Evolutionary conservation across 2,888 invertebrate genomes (phyloP).

Genomic region (Drosophila falleni): DNA sequence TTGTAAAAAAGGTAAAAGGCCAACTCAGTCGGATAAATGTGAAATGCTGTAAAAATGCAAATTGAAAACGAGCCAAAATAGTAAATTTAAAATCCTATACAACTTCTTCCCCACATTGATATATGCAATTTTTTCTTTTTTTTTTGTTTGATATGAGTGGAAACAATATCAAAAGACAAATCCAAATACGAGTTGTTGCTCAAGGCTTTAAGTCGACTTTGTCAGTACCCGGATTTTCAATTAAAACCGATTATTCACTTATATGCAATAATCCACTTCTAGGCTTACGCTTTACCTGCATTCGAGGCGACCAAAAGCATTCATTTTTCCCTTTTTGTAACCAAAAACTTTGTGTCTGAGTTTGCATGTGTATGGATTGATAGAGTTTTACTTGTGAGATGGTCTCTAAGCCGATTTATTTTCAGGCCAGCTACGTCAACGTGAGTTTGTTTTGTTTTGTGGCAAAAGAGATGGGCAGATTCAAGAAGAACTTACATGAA

Average conservation of each 20-base stretch:
- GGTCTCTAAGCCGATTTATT: constrained; percentile 70
- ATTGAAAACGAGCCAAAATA: constrained; percentile 72
- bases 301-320: constrained; percentile 30
- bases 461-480: neutral
- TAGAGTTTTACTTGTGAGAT: constrained; percentile 25
- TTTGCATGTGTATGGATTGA: neutral
- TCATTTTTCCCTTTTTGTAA: constrained; percentile 8
- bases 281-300: constrained; percentile 22
- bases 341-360: constrained; percentile 1
- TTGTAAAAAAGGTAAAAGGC: constrained; percentile 46
- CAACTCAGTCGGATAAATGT: constrained; percentile 33
- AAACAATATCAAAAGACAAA: constrained; percentile 31
- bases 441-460: constrained; percentile 33
- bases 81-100: constrained; percentile 62
- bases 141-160: constrained; percentile 25
- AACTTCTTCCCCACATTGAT: neutral
- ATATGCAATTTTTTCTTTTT: constrained; percentile 10
- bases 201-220: constrained; percentile 20
- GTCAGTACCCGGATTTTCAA: constrained; percentile 60
- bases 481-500: constrained; percentile 33
- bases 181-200: constrained; percentile 10
- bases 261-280: constrained; percentile 35
- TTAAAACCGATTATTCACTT: constrained; percentile 56
- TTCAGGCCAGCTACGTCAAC: constrained; percentile 30
- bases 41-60: constrained; percentile 72